phyloP scores from a whole-genome alignment of 2,113 vertebrate species.

The Todiramphus saurophagus region DNA sequence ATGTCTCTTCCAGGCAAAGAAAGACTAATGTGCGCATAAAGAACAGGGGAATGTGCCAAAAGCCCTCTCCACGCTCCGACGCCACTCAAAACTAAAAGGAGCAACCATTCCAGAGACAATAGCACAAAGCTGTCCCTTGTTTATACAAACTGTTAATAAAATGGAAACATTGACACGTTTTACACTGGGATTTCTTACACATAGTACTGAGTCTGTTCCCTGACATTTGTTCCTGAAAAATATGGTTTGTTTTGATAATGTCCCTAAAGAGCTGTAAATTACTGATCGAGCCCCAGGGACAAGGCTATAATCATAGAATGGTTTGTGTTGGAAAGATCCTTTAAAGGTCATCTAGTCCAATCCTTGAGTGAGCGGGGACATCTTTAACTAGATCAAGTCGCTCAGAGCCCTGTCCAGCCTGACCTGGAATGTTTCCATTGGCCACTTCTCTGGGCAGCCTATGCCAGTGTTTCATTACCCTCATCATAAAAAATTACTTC shows the following conservation, averaged over 20 bases:
- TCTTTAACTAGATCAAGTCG: not conserved
- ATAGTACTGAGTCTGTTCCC: not conserved
- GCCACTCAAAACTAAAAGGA: not conserved
- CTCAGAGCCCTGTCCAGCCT: not conserved
- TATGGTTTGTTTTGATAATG: not conserved
- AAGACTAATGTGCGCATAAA: not conserved
- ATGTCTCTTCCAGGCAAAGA: conserved; percentile 34
- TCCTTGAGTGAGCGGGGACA: not conserved
- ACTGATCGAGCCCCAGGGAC: not conserved
- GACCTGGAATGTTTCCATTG: not conserved
- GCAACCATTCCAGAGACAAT: accelerated
- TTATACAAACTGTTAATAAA: conserved; percentile 28
- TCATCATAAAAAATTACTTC: not conserved
- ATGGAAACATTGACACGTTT: not conserved
- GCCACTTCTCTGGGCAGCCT: not conserved
- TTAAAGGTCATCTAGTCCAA: not conserved
- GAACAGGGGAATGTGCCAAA: conserved; percentile 33
- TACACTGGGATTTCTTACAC: not conserved
- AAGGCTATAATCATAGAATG: not conserved
- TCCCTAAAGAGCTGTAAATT: not conserved
- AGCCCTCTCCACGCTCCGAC: accelerated
- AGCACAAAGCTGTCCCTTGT: not conserved
- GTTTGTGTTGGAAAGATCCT: not conserved
- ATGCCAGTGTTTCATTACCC: not conserved
- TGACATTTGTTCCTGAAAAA: not conserved